These are phyloP conservation scores for Lepidotrigona ventralis DNA, from an alignment of 1,140 invertebrate genomes.

Conservation along the genomic window DNA sequence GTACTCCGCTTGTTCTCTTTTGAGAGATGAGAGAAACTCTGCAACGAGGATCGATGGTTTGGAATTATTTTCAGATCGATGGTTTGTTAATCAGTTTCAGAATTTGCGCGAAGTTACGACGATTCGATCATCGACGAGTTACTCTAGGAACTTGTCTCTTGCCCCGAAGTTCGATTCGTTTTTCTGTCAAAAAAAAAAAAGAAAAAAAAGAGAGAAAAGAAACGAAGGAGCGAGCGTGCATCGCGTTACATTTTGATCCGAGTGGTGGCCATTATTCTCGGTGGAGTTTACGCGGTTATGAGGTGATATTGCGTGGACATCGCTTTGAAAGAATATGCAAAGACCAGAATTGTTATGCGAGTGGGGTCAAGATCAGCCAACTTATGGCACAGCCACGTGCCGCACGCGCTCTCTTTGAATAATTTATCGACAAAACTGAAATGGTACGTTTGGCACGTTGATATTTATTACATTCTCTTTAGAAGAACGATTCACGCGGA, in stretches of 20 bases:
- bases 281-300: background rate
- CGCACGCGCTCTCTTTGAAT: background rate
- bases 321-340: slow-evolving; percentile 23
- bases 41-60: background rate
- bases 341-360: slow-evolving; percentile 18
- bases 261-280: background rate
- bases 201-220: background rate
- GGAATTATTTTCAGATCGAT: no score
- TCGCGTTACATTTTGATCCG: background rate
- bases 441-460: background rate
- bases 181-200: background rate
- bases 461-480: background rate
- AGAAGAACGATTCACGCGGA: no score
- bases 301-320: background rate
- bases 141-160: background rate
- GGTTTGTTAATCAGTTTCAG: background rate
- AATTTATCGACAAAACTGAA: slow-evolving; percentile 9
- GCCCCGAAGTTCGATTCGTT: background rate
- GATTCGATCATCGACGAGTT: background rate
- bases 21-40: background rate
- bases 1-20: background rate
- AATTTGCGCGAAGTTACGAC: background rate
- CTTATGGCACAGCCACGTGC: slow-evolving; percentile 1
- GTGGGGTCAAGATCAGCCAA: slow-evolving; percentile 14
- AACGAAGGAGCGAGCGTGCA: no score